A percentile compares a stretch with the other conserved stretches of the same genome.
phyloP scores from a whole-genome alignment of 2,888 invertebrate species.

The Gisinianus flammeolus region DNA sequence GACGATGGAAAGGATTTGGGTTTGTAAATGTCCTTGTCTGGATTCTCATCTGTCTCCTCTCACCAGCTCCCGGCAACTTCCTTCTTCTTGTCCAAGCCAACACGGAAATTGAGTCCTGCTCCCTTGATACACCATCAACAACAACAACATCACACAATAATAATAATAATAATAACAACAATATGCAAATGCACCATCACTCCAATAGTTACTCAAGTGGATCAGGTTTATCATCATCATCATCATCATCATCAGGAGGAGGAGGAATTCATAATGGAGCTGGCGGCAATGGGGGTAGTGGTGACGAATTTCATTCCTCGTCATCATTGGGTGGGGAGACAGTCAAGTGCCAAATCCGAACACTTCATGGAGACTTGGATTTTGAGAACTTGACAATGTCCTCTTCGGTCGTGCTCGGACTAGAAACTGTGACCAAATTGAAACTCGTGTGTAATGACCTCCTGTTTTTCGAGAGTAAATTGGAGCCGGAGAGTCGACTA shows the following conservation, averaged over 20 bases:
- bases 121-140: not conserved
- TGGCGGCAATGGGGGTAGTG: too few species aligned
- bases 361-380: constrained; percentile 54
- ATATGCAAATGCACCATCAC: constrained; percentile 1
- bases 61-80: not conserved
- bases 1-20: constrained; percentile 6
- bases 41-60: not conserved
- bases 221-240: not conserved
- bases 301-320: too few species aligned
- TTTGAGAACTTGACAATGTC: constrained; percentile 52
- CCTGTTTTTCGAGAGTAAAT: constrained; percentile 59
- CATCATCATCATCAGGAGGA: constrained; percentile 14
- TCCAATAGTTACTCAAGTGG: not conserved
- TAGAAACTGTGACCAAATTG: constrained; percentile 52
- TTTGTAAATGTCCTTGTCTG: not conserved
- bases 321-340: too few species aligned
- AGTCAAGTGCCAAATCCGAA: constrained; percentile 56
- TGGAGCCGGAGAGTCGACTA: constrained; percentile 46
- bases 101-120: constrained; percentile 5
- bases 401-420: constrained; percentile 38
- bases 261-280: too few species aligned
- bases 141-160: not conserved
- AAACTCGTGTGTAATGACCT: constrained; percentile 60
- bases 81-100: not conserved
- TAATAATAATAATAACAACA: too few species aligned